These are phyloP conservation scores for Lobophora halterata DNA, from an alignment of 2,888 invertebrate genomes.

Conservation along the genomic window DNA sequence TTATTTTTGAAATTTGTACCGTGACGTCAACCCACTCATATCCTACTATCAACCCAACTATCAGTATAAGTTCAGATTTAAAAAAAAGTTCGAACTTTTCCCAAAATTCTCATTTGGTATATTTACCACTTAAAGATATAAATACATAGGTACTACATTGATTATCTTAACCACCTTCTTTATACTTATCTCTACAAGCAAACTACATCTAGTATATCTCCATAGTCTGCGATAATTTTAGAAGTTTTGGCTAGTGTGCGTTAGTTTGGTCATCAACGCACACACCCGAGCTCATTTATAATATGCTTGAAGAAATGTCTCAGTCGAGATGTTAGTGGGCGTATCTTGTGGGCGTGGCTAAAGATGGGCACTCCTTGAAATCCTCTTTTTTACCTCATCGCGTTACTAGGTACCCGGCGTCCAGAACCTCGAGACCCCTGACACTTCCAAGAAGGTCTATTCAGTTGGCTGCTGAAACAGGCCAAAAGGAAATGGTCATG, in stretches of 20 bases:
- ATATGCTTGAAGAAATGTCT: constrained; percentile 67
- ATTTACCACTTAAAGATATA: too few relatives aligned
- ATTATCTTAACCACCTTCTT: too few relatives aligned
- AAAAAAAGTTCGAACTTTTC: too few relatives aligned
- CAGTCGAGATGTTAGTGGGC: constrained; percentile 67
- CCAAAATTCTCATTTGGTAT: too few relatives aligned
- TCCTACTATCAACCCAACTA: too few relatives aligned
- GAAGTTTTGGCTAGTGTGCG: constrained; percentile 28
- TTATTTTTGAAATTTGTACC: too few relatives aligned
- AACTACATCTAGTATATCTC: neutral
- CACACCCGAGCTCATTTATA: constrained; percentile 48
- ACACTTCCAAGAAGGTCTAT: constrained; percentile 36
- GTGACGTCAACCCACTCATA: too few relatives aligned
- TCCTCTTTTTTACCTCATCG: constrained; percentile 75
- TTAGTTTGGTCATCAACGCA: constrained; percentile 12
- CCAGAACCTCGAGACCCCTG: constrained; percentile 57
- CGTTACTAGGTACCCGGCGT: constrained; percentile 65
- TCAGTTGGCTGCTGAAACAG: constrained; percentile 19
- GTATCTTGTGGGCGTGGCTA: constrained; percentile 68
- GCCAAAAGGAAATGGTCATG: constrained; percentile 46
- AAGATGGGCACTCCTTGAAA: constrained; percentile 75
- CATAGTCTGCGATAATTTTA: neutral
- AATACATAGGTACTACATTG: too few relatives aligned
- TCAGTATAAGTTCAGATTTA: too few relatives aligned
- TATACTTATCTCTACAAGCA: too few relatives aligned